A percentile compares a stretch with the other conserved stretches of the same genome.
These are phyloP conservation scores for Pissodes strobi DNA, from an alignment of 1,140 invertebrate species.

Conservation along the genomic window DNA sequence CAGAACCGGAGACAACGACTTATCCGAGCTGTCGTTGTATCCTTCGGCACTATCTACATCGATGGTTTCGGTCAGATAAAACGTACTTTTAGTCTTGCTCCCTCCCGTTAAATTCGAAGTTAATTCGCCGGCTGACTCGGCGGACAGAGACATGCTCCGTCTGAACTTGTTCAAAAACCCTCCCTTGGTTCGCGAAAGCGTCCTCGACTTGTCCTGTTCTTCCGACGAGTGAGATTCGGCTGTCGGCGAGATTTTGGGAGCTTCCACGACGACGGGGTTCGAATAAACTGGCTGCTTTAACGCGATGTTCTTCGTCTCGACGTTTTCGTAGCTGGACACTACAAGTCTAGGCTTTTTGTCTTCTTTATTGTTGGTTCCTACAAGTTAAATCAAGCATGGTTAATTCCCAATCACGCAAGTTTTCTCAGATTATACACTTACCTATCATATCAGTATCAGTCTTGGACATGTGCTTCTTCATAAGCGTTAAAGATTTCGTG, in stretches of 20 bases:
- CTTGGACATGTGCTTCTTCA: slow-evolving; percentile 51
- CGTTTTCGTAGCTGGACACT: slow-evolving; percentile 7
- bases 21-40: slow-evolving; percentile 19
- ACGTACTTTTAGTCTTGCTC: slow-evolving; percentile 61
- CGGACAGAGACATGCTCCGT: slow-evolving; percentile 49
- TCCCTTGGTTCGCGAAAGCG: slow-evolving; percentile 8
- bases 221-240: slow-evolving; percentile 16
- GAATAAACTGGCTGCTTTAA: neutral
- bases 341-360: neutral
- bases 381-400: too few species aligned
- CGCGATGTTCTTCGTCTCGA: neutral
- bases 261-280: neutral
- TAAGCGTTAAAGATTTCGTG: slow-evolving; percentile 51
- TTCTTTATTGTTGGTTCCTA: too few species aligned
- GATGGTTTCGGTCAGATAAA: slow-evolving; percentile 66
- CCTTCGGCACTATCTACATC: slow-evolving; percentile 50
- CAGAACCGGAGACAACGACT: slow-evolving; percentile 32
- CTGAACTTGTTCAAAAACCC: slow-evolving; percentile 50
- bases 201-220: slow-evolving; percentile 31
- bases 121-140: slow-evolving; percentile 41
- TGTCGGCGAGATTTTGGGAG: slow-evolving; percentile 10
- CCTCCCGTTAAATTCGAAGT: slow-evolving; percentile 33
- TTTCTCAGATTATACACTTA: too few species aligned
- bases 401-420: too few species aligned
- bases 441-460: slow-evolving; percentile 39